Evolutionary conservation across 2,888 invertebrate species (phyloP), one percentile per base, ranked within the genome.

Genomic region (Eupithecia inturbata): DNA sequence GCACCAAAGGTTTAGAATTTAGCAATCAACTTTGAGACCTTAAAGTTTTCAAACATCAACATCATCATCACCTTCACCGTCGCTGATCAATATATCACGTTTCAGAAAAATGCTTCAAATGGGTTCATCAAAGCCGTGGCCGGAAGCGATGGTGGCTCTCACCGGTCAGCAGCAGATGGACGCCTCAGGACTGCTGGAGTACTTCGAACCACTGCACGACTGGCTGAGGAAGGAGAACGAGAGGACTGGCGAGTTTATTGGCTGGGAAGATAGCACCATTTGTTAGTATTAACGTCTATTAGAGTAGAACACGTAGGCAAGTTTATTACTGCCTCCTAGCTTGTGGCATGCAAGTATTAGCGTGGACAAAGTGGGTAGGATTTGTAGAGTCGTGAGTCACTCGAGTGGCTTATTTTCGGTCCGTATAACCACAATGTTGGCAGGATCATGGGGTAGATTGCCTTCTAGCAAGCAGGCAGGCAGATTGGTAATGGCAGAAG

Each of bases 131-230:
- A 95, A 93, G 81, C 96, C 96, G 0, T 97, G 97, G 97, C 96
- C 95, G 22, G 97, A 97, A 71, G 97, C 97, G 2, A 96, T 98
- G 95, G 95, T 97, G 84, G 94, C 94, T 10, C 87, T 97, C 31
- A 80, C 5, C 96, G 97, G 97, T 95, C 95, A 63, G 97, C 77
- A 97, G 70, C 97, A 96, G 4, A 96, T 98, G 95, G 95, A 97
- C 84, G 94, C 94, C 9, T 79, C 88, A 97, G 96, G 96, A 1
- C 89, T 97, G 0, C 84, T 97, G 74, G 96, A 97, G 81, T 97
- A 97, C 87, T 97, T 97, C 87, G 92, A 95, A 73, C 97, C 97
- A 0, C 84, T 97, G 6, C 90, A 95, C 75, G 95, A 96, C 22
- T 97, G 97, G 96, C 87, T 97, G 57, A 92, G 95, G 82, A 87